Evolutionary conservation across 2,888 invertebrate genomes (phyloP), one percentile per base, ranked within the genome.

Genomic region (Didymodactylos carnosus): DNA sequence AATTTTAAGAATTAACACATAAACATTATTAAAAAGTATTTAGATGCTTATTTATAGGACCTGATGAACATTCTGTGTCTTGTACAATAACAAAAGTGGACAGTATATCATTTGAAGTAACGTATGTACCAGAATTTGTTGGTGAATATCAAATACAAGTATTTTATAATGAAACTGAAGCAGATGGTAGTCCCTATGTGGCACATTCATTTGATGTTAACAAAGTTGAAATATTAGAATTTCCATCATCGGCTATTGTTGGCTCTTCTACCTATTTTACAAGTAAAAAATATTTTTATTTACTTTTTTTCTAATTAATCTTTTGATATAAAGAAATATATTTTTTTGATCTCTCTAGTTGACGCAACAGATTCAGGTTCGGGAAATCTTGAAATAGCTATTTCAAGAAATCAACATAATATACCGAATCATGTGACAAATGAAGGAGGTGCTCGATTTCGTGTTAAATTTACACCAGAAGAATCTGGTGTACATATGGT

Each of bases 401-500:
- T 85, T 27, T 83, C 84, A 78, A 88, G 88, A 5, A 88, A 88
- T 5, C 87, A 88, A 78, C 87, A 87, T 73, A 86, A 83, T 84
- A 82, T 87, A 76, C 82, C 87, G 80, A 80, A 86, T 82, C 80
- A 85, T 82, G 78, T 86, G 14, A 83, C 84, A 76, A 85, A 76
- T 82, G 82, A 84, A 73, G 80, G 81, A 29, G 82, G 83, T 73
- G 90, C 91, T 39, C 76, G 91, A 77, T 94, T 91, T 88, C 88
- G 89, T 76, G 91, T 94, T 71, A 89, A 91, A 0, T 97, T 94
- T 83, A 88, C 90, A 1, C 94, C 95, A 0, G 87, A 90, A 0
- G 91, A 91, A 79, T 90, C 92, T 19, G 95, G 95, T 1, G 87
- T 89, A 49, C 94, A 92, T 81, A 92, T 93, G 82, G 88, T 94